Base-by-base conservation (phyloP, 2,797 vertebrate genomes). In the Enteromius anoplus region DNA sequence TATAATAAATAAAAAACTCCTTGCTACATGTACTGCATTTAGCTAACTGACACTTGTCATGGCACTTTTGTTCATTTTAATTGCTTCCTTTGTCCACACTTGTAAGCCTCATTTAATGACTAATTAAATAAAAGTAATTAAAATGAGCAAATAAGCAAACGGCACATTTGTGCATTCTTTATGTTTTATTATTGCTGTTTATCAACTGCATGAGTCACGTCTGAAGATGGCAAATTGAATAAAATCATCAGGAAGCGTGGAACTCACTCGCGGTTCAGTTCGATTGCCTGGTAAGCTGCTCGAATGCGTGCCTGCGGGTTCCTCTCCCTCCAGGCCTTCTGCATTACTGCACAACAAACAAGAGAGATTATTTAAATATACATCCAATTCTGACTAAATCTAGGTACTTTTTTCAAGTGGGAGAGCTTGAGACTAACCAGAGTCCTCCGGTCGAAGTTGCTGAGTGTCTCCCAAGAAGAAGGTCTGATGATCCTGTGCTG, bases 291-390 rank as follows among this genome's bases (percentile, higher is more conserved):
- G 88, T 98, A 95, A 0, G 98, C 98, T 89, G 98, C 97, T 94
- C 96, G 97, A 89, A 99, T 98, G 89, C 98, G 95, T 88, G 97
- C 97, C 87, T 98, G 97, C 68, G 98, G 97, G 92, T 97, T 99
- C 91, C 98, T 96, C 91, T 99, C 98, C 71, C 98, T 93, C 98
- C 98, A 99, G 1, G 98, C 98, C 89, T 99, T 99, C 94, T 99
- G 98, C 98, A 99, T 99, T 84, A 99, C 98, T 99, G 94, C 81
- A 81, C 88, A 21, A 70, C 58, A 73, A 51, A 70, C 69, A 62
- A 21, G 7, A 34, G 45, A n/a, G 42, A 62, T 55, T 45, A 40
- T 40, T 40, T 40, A 40, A 40, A 40, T 40, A 71, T 12, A 19
- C 4, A 1, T 37, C 26, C 8, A 34, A 7, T 51, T 29, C 4